Evolutionary conservation across 2,888 invertebrate species (phyloP), one percentile per base, ranked within the genome.

Genomic region (Homarus gammarus): DNA sequence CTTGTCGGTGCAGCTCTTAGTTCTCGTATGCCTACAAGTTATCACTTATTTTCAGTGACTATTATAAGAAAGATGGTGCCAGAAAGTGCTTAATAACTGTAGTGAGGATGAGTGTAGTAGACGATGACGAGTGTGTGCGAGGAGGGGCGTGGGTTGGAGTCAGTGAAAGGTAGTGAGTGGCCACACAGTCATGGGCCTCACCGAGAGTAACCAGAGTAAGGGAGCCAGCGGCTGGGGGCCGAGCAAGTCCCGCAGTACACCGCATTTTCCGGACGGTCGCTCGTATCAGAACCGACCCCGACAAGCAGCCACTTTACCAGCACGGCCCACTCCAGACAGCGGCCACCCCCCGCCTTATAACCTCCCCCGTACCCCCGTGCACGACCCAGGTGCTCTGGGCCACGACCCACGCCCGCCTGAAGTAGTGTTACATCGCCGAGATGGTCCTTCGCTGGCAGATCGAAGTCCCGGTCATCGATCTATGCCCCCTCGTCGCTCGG

Each of bases 201-300:
- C 87, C 22, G 87, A 87, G 51, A 87, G 87, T 27, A 87, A 75
- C 75, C 87, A 87, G 61, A 73, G 87, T 61, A 61, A 75, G 83
- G 82, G 64, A 10, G 77, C 61, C n/a, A 38, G 31, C 36, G 72
- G 81, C 15, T 51, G 61, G 64, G 82, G 75, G 82, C 87, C 83
- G 44, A 68, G 70, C 31, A 83, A 84, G 78, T 88, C 84, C 56
- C 88, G 77, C 51, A 83, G 83, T 64, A 56, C 83, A 18, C 84
- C 88, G 0, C 87, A 82, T 64, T 87, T 82, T 82, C 75, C 84
- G 12, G 36, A 36, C 33, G 36, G 75, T 33, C 84, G 33, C n/a
- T 8, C 51, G n/a, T 64, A 64, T 56, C 81, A 64, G 61, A 49
- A 33, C 70, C 82, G 68, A 22, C 88, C 87, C 5, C 88, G 75